Evolutionary conservation across 2,797 vertebrate species (phyloP).

Genomic region (Scolopax rusticola): DNA sequence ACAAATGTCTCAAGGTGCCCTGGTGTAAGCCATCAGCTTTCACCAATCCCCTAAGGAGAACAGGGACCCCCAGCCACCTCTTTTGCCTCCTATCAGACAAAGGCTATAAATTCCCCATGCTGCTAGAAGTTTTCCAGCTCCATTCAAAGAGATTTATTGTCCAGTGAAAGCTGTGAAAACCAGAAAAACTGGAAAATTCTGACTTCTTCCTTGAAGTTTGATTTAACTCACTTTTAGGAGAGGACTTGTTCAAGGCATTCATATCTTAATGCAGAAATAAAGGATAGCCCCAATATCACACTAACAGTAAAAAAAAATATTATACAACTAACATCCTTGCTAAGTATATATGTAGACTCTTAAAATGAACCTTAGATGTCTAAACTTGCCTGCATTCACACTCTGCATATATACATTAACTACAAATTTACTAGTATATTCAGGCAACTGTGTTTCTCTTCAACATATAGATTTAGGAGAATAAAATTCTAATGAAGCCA

Average conservation of each 20-base stretch:
- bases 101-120: not conserved
- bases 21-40: not conserved
- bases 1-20: not conserved
- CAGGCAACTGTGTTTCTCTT: not conserved
- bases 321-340: not conserved
- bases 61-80: fast-evolving
- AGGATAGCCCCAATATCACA: not conserved
- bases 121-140: not conserved
- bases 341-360: not conserved
- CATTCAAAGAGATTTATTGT: not conserved
- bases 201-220: not conserved
- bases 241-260: not conserved
- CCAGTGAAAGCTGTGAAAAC: not conserved
- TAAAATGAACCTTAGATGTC: not conserved
- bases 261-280: not conserved
- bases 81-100: not conserved
- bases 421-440: not conserved
- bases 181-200: not conserved
- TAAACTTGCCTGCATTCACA: not conserved
- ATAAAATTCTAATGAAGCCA: not conserved
- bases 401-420: not conserved
- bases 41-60: not conserved
- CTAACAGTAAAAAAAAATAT: not conserved
- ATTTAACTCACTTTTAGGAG: not conserved
- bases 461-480: not conserved